A percentile compares a stretch with the other conserved stretches of the same genome.
Conservation (phyloP, 2,888 invertebrate species). For the Tinea pellionella region DNA sequence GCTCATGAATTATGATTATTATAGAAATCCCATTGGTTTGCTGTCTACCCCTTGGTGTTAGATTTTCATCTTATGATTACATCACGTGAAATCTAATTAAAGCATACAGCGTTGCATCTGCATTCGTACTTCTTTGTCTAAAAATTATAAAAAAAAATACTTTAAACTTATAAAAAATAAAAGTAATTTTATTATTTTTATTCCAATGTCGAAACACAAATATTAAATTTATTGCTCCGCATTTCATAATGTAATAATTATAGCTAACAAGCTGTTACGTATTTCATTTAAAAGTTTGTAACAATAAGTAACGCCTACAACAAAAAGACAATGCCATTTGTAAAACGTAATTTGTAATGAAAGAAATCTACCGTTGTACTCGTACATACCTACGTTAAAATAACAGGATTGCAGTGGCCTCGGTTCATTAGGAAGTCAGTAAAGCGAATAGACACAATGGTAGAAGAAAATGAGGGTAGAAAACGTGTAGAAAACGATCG, state of each 20-base stretch:
- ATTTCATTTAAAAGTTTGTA: not conserved
- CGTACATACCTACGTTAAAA: not conserved
- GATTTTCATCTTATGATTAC: no score
- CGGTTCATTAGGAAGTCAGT: conserved; percentile 12
- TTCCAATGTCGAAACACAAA: not conserved
- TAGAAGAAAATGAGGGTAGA: conserved; percentile 9
- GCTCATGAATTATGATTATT: no score
- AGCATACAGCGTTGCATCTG: no score
- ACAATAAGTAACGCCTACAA: not conserved
- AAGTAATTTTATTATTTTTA: no score
- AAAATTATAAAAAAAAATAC: no score
- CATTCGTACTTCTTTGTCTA: no score
- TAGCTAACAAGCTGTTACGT: not conserved
- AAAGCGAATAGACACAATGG: conserved; percentile 6
- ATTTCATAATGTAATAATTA: not conserved
- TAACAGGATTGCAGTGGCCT: conserved; percentile 8
- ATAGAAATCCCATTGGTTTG: no score
- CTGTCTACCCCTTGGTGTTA: no score
- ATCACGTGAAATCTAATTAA: no score
- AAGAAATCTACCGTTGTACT: not conserved
- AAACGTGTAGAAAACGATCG: conserved; percentile 10
- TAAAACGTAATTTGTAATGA: not conserved
- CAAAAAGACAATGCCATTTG: not conserved
- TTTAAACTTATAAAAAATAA: no score
- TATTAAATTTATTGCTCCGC: not conserved